Percentiles rank a stretch among this genome's conserved stretches.
These are phyloP conservation scores for Myzus persicae DNA, from an alignment of 1,140 invertebrate genomes.

Conservation along the genomic window DNA sequence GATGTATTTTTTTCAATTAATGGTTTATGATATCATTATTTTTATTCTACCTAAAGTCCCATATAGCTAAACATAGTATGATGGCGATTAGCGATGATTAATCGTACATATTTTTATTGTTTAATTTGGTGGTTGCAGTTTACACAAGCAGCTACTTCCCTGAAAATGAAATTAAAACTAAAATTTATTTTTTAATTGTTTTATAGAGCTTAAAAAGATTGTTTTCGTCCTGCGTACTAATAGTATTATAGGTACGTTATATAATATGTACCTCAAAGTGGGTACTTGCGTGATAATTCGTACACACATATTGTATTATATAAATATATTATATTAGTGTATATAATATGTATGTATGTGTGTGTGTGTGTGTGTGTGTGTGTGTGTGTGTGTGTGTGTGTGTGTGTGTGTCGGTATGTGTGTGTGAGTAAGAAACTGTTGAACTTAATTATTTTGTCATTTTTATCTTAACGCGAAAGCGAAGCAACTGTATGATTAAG, in stretches of 20 bases:
- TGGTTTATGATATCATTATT: no score
- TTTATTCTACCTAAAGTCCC: no score
- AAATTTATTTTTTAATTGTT: background rate
- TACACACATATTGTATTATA: background rate
- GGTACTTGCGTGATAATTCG: background rate
- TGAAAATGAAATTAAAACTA: background rate
- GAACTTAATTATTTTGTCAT: constrained; percentile 2
- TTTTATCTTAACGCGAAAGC: background rate
- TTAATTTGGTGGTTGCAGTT: no score
- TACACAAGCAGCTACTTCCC: no score
- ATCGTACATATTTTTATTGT: no score
- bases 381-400: background rate
- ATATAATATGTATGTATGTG: background rate
- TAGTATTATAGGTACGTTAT: background rate
- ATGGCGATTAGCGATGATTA: no score
- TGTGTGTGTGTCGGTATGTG: background rate
- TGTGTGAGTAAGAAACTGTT: background rate
- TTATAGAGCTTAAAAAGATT: background rate
- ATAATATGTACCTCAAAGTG: background rate
- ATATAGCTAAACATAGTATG: no score
- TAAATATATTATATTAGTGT: no score
- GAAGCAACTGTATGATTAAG: background rate
- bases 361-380: background rate
- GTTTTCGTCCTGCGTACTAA: background rate
- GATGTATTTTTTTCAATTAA: no score